Evolutionary conservation across 2,113 vertebrate species (phyloP), one percentile per base, ranked within the genome.

Genomic region (Camelus bactrianus): DNA sequence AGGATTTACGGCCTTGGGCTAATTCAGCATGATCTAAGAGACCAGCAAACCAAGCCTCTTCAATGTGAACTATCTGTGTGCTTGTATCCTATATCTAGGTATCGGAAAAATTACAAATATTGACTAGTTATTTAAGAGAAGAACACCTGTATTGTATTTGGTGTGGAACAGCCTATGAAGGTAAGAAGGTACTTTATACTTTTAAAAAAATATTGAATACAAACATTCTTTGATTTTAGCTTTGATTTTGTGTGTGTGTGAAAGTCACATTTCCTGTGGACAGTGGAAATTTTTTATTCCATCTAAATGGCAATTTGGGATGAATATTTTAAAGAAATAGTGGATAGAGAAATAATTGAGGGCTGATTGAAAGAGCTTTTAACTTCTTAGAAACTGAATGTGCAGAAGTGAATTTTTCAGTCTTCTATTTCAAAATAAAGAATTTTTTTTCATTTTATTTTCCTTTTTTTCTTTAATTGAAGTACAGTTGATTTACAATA

Each of bases 121-220:
- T 99, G 97, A 99, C 99, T 0, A 98, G 98, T 11, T 99, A 99
- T 97, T 96, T 99, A 97, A 99, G 99, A 98, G 98, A 98, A 95
- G 67, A 99, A 64, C 99, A 99, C 98, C 98, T 99, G 20, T 99
- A 99, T 82, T 99, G 99, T 98, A 98, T 99, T 96, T 99, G 99
- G 99, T 99, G 99, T 98, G 99, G 99, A 95, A 99, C 99, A 46
- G 98, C 99, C 6, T 99, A 99, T 94, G 99, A 99, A 98, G 99
- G 99, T 99, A 98, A 97, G 98, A 96, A n/a, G 77, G 95, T 87
- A 32, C 8, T 56, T 93, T 20, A 48, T 52, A 35, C 32, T 73
- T 77, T 67, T 32, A 7, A n/a, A 52, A 91, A 91, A 93, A 64
- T 91, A 79, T 3, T 93, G 60, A 69, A 75, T 42, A 58, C 35